Base-by-base conservation (phyloP, 2,113 vertebrate species). In the Haplochromis burtoni region DNA sequence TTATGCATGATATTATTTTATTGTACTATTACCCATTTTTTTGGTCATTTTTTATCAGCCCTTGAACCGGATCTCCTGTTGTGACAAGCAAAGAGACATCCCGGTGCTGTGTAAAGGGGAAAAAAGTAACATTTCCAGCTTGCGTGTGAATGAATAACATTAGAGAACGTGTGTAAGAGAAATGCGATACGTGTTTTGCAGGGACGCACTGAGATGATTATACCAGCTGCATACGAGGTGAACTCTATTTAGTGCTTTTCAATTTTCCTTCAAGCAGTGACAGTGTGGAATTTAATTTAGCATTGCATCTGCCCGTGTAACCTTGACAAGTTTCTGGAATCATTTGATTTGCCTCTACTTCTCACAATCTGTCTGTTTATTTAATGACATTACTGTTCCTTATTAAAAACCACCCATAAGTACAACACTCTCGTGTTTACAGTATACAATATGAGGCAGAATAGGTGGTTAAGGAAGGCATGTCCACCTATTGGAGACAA, bases 311-410 rank as follows among this genome's bases (percentile, higher is more conserved):
- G 90, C 89, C 92, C 81, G 59, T 40, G 76, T 94, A 95, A 95
- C 95, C 95, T 95, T 96, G 94, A 93, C 94, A 90, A 88, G 92
- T 94, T 94, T 96, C 92, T 81, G 87, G 86, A 95, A 94, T 95
- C 93, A 94, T 94, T 92, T 92, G 91, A 96, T 96, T 94, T 95
- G 90, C 94, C 90, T 81, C 85, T 53, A 80, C 81, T 90, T 84
- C 90, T 93, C 93, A 93, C 94, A 95, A 93, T 81, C 83, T 90
- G 87, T 94, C 89, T 78, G 51, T 84, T 88, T 88, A 86, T 94
- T 95, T 94, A 94, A 95, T 93, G 90, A 88, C 93, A 91, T 95
- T 86, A 88, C 54, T n/a, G 40, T 86, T 83, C n/a, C 82, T 88
- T 51, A 88, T 90, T 88, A 87, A 92, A 93, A 88, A 78, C 42